These are phyloP conservation scores for Clistopyga incitator DNA, from an alignment of 2,888 invertebrate species.

Conservation along the genomic window DNA sequence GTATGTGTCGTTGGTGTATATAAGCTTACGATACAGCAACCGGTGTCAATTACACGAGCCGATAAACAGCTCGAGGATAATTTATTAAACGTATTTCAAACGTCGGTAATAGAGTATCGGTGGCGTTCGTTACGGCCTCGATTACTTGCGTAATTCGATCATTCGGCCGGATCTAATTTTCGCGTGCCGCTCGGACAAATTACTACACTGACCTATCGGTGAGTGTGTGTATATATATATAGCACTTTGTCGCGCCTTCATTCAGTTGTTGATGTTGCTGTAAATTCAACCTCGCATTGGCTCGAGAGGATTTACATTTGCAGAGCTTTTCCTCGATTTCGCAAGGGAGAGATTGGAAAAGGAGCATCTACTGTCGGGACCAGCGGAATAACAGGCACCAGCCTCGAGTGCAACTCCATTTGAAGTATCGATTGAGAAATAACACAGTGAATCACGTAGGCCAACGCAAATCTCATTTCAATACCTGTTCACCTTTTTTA, in stretches of 20 bases:
- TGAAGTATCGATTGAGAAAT: constrained; percentile 50
- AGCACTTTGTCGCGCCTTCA: constrained; percentile 2
- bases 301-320: constrained; percentile 19
- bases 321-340: constrained; percentile 26
- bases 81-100: constrained; percentile 28
- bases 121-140: constrained; percentile 2
- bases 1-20: background rate
- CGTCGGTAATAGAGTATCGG: constrained; percentile 18
- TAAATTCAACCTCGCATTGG: background rate
- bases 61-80: constrained; percentile 27
- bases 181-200: background rate
- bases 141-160: constrained; percentile 43
- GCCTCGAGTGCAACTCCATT: constrained; percentile 5
- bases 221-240: background rate
- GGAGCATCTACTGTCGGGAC: constrained; percentile 17
- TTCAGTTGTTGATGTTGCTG: background rate
- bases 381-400: background rate
- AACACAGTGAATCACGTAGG: constrained; percentile 22
- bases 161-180: constrained; percentile 27
- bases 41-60: constrained; percentile 26
- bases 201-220: background rate
- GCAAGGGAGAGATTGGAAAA: constrained; percentile 26
- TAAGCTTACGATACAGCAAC: background rate
- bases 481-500: constrained; percentile 22
- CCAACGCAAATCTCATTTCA: background rate